phyloP scores from a whole-genome alignment of 2,113 vertebrate species.

The Eretmochelys imbricata region DNA sequence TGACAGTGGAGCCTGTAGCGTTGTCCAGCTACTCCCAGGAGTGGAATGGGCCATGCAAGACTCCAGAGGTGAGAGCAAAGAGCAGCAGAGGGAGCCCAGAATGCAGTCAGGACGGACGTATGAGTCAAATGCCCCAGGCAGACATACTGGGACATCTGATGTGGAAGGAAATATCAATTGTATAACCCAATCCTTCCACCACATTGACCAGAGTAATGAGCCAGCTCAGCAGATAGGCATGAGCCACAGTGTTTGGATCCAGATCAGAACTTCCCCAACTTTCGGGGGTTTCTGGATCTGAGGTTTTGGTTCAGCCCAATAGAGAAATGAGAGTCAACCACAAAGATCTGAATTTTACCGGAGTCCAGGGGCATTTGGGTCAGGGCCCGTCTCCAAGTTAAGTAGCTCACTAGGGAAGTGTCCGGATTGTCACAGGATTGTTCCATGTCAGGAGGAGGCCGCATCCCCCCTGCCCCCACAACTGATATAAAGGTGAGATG shows the following conservation, averaged over 20 bases:
- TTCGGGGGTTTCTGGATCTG: background rate
- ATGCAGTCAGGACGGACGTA: background rate
- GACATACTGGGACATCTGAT: background rate
- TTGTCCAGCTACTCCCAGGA: background rate
- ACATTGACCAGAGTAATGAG: background rate
- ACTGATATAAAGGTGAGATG: background rate
- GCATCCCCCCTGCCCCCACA: background rate
- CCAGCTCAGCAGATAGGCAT: background rate
- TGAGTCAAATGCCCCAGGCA: background rate
- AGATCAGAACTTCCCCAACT: background rate
- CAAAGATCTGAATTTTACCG: background rate
- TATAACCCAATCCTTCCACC: background rate
- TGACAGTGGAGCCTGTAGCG: background rate
- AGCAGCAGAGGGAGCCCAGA: background rate
- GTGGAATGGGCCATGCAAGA: background rate
- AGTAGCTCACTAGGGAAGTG: background rate
- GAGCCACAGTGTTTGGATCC: background rate
- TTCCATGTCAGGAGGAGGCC: background rate
- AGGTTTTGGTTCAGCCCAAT: background rate
- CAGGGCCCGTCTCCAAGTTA: too few species aligned
- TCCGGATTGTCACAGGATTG: background rate
- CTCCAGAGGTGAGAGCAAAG: background rate
- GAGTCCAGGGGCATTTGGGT: too few species aligned
- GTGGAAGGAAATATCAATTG: background rate
- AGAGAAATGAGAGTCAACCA: background rate